These are phyloP conservation scores for Junco hyemalis DNA, from an alignment of 2,113 vertebrate species.

Conservation along the genomic window DNA sequence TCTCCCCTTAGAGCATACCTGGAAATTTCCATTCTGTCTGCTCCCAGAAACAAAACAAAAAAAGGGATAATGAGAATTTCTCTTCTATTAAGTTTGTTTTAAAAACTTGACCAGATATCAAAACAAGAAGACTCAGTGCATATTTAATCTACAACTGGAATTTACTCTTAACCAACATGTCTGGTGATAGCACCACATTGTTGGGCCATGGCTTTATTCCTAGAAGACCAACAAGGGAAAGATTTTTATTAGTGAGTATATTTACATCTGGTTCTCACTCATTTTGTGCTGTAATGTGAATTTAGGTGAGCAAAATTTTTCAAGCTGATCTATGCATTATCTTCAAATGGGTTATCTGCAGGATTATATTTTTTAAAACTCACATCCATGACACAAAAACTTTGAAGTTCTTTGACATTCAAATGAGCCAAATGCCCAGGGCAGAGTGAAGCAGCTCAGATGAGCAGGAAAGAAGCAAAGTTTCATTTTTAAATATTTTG, in stretches of 20 bases:
- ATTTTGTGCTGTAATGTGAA: background rate
- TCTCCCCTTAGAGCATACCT: background rate
- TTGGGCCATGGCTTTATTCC: background rate
- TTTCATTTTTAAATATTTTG: background rate
- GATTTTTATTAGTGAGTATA: background rate
- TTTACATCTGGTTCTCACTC: background rate
- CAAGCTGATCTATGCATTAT: too few relatives aligned
- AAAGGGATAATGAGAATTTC: background rate
- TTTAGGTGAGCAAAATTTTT: background rate
- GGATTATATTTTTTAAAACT: background rate
- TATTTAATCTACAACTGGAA: background rate
- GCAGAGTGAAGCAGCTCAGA: background rate
- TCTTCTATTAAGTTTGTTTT: background rate
- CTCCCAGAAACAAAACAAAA: background rate
- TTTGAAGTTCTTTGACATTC: background rate
- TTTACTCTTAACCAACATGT: background rate
- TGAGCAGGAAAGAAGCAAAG: background rate
- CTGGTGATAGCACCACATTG: background rate
- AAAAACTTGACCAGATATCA: background rate
- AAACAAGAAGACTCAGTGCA: background rate
- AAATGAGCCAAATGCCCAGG: background rate
- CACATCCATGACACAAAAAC: background rate
- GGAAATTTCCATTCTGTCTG: background rate
- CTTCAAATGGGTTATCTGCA: background rate
- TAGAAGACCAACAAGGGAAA: background rate